Conservation (phyloP, 2,797 vertebrate species). For the Takifugu ocellatus region DNA sequence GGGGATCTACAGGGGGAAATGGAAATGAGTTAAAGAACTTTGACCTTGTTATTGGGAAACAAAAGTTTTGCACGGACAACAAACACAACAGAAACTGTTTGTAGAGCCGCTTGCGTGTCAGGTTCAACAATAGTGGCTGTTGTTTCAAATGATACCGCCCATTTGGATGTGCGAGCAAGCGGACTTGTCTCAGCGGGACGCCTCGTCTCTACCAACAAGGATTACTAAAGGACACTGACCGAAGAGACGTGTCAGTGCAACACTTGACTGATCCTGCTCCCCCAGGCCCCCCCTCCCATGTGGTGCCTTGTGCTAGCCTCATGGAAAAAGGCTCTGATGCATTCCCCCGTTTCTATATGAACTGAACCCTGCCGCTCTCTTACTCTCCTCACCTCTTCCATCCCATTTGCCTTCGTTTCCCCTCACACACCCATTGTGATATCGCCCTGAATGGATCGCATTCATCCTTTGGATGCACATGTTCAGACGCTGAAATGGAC, state of each 20-base stretch:
- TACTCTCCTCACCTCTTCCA: slow-evolving; percentile 19
- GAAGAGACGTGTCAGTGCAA: slow-evolving; percentile 56
- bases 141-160: too few species aligned
- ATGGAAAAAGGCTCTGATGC: slow-evolving; percentile 71
- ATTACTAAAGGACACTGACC: slow-evolving; percentile 66
- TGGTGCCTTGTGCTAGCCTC: slow-evolving; percentile 71
- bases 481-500: slow-evolving; percentile 7
- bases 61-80: slow-evolving; percentile 42
- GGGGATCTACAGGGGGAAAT: slow-evolving; percentile 35
- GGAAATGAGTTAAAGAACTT: slow-evolving; percentile 28
- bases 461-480: slow-evolving; percentile 21
- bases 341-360: slow-evolving; percentile 58
- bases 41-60: slow-evolving; percentile 15
- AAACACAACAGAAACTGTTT: slow-evolving; percentile 28
- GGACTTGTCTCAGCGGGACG: too few species aligned
- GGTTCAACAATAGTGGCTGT: too few species aligned
- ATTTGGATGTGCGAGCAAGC: too few species aligned
- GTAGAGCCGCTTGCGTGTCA: slow-evolving; percentile 1
- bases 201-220: slow-evolving; percentile 36
- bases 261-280: slow-evolving; percentile 54
- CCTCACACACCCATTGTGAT: slow-evolving; percentile 14
- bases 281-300: slow-evolving; percentile 46
- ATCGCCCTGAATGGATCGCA: slow-evolving; percentile 18
- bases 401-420: slow-evolving; percentile 7
- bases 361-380: slow-evolving; percentile 28